These are phyloP conservation scores for Euzophera pinguis DNA, from an alignment of 2,888 invertebrate genomes.

Conservation along the genomic window DNA sequence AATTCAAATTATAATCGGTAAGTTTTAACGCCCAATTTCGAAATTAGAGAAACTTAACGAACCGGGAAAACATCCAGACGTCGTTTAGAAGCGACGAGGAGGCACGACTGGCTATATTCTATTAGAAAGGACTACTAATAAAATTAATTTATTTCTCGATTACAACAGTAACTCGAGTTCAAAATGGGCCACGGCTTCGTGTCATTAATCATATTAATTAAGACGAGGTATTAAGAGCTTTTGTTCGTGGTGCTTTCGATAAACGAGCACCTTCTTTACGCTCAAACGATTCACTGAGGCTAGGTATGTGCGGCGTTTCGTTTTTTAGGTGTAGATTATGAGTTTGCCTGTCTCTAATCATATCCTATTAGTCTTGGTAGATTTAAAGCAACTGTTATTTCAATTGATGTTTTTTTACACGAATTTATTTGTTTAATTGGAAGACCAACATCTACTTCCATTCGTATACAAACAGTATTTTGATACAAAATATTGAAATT, in stretches of 20 bases:
- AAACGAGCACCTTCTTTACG: constrained; percentile 50
- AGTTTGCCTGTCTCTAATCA: too few relatives aligned
- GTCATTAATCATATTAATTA: constrained; percentile 79
- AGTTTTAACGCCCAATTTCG: constrained; percentile 72
- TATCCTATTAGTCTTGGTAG: too few relatives aligned
- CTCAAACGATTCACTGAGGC: constrained; percentile 44
- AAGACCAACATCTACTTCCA: too few relatives aligned
- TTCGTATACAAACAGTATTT: too few relatives aligned
- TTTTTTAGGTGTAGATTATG: too few relatives aligned
- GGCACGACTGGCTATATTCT: constrained; percentile 55
- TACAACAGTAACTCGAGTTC: constrained; percentile 70
- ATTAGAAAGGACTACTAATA: constrained; percentile 74
- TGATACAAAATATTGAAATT: too few relatives aligned
- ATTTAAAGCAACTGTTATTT: too few relatives aligned
- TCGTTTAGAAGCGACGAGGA: constrained; percentile 44
- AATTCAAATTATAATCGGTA: constrained; percentile 72
- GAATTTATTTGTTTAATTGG: too few relatives aligned
- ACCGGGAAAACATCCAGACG: constrained; percentile 49
- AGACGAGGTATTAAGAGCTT: constrained; percentile 69
- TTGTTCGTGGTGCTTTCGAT: constrained; percentile 67
- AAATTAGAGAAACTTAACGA: constrained; percentile 68
- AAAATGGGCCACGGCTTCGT: constrained; percentile 62
- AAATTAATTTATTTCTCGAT: constrained; percentile 79
- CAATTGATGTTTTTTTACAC: too few relatives aligned
- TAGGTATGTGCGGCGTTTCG: not conserved